These are phyloP conservation scores for Colaptes auratus DNA, from an alignment of 2,113 vertebrate species.

Conservation along the genomic window DNA sequence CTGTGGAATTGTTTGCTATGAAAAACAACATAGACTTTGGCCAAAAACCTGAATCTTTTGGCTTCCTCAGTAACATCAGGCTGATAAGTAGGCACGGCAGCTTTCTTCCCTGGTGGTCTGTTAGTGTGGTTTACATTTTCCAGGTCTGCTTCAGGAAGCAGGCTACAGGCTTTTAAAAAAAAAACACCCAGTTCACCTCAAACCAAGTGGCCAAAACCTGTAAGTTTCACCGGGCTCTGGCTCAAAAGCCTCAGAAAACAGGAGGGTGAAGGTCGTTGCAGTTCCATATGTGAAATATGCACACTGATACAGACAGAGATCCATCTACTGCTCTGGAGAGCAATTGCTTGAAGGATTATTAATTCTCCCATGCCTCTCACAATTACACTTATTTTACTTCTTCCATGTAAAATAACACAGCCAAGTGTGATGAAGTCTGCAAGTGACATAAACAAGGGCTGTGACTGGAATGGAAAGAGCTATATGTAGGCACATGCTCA, in stretches of 20 bases:
- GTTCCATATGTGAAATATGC: neutral
- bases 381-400: neutral
- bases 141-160: neutral
- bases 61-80: neutral
- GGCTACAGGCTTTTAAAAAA: neutral
- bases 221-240: neutral
- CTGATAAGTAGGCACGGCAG: neutral
- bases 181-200: neutral
- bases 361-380: neutral
- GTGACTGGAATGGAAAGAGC: neutral
- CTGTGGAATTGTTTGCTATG: neutral
- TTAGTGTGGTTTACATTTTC: neutral
- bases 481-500: neutral
- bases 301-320: neutral
- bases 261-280: neutral
- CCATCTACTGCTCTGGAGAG: neutral
- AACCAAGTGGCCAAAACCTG: neutral
- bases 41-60: neutral
- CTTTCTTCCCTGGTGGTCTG: neutral
- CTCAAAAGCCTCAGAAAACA: neutral
- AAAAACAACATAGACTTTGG: neutral
- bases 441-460: neutral
- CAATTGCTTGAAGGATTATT: neutral
- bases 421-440: neutral
- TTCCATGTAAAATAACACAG: conserved; percentile 6